These are phyloP conservation scores for Meda fulgida DNA, from an alignment of 2,797 vertebrate species.

Conservation along the genomic window DNA sequence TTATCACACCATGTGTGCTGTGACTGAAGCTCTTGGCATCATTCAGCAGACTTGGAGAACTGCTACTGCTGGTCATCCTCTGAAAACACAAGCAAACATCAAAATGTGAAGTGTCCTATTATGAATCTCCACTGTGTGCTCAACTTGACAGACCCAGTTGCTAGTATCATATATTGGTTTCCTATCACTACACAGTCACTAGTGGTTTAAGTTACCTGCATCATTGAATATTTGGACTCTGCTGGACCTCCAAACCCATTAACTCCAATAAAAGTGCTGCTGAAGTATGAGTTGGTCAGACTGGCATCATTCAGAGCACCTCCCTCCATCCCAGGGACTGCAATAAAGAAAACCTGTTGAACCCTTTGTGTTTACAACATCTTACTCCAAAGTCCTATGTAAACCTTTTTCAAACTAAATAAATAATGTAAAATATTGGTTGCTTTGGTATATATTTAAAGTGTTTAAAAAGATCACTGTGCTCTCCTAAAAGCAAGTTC, in stretches of 20 bases:
- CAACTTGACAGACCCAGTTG: not conserved
- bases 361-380: not conserved
- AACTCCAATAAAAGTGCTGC: constrained; percentile 99
- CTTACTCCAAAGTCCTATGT: not conserved
- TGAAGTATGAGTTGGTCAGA: constrained; percentile 99
- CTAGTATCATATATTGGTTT: not conserved
- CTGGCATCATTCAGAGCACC: constrained; percentile 88
- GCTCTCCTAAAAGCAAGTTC: not conserved
- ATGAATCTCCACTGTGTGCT: not conserved
- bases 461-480: not conserved
- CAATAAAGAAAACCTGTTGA: constrained; percentile 52
- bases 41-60: constrained; percentile 96
- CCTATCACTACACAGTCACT: constrained; percentile 16
- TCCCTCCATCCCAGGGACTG: constrained; percentile 95
- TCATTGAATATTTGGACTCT: constrained; percentile 97
- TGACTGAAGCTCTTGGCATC: constrained; percentile 97
- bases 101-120: constrained; percentile 19
- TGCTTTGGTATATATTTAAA: not conserved
- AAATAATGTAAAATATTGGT: constrained; percentile 1
- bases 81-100: constrained; percentile 65
- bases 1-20: constrained; percentile 88
- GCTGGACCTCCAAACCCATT: constrained; percentile 98
- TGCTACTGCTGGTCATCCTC: constrained; percentile 99
- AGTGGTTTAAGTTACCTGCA: constrained; percentile 85
- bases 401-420: not conserved